phyloP scores from a whole-genome alignment of 2,797 vertebrate genomes.

The Gallinago stenura region DNA sequence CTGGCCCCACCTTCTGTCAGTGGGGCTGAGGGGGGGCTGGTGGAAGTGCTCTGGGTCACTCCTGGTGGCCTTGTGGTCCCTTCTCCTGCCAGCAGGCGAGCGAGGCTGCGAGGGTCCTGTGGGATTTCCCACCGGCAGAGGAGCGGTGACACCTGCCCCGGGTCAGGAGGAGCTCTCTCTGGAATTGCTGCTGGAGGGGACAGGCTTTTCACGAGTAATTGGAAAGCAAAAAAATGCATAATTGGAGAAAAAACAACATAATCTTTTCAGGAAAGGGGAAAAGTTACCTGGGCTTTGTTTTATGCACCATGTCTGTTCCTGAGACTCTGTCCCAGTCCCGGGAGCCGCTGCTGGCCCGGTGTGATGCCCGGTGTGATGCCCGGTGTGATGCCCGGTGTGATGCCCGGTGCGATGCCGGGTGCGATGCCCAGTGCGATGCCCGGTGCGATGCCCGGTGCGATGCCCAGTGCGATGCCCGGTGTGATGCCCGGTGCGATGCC shows the following conservation, averaged over 20 bases:
- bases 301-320: rapidly evolving
- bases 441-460: rapidly evolving
- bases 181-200: background rate
- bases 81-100: rapidly evolving
- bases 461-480: too few species aligned
- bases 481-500: too few species aligned
- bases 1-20: background rate
- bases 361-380: background rate
- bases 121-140: background rate
- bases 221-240: background rate
- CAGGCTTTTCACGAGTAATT: background rate
- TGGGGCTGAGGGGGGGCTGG: background rate
- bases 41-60: background rate
- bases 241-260: background rate
- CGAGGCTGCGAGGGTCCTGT: background rate
- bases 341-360: background rate
- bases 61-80: background rate
- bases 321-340: background rate
- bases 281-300: background rate
- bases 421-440: rapidly evolving
- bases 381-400: too few species aligned
- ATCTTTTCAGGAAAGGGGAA: background rate
- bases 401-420: too few species aligned
- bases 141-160: background rate
- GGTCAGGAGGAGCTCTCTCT: background rate